A percentile compares a stretch with the other conserved stretches of the same genome.
Evolutionary conservation across 2,888 invertebrate genomes (phyloP).

Genomic region (Mesoligia furuncula): DNA sequence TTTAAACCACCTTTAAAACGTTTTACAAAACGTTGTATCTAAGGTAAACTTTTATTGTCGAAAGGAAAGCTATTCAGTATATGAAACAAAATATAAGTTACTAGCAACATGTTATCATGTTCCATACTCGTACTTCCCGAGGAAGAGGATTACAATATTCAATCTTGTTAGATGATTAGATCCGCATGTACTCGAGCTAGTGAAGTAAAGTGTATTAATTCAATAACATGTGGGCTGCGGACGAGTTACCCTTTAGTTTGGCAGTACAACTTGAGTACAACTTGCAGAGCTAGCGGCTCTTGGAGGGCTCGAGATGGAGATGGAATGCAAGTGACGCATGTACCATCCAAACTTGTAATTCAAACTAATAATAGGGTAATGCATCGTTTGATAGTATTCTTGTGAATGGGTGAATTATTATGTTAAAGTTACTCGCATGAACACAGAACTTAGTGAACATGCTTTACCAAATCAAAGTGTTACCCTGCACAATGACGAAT

Average conservation of each 20-base stretch:
- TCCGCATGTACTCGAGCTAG: slow-evolving; percentile 22
- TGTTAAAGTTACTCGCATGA: neutral
- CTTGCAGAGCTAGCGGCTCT: slow-evolving; percentile 1
- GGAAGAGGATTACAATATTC: slow-evolving; percentile 49
- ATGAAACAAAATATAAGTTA: neutral
- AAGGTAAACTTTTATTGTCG: too few relatives aligned
- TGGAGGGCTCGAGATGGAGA: neutral
- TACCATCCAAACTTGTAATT: neutral
- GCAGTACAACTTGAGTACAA: slow-evolving; percentile 9
- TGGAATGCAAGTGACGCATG: neutral
- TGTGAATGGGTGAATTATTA: neutral
- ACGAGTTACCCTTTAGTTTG: slow-evolving; percentile 10
- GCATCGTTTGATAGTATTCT: too few relatives aligned
- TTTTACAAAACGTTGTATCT: neutral
- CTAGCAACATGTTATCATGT: neutral
- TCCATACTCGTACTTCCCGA: neutral
- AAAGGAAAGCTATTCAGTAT: neutral
- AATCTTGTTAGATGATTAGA: slow-evolving; percentile 46
- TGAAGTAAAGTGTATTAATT: slow-evolving; percentile 37
- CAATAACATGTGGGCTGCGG: slow-evolving; percentile 19
- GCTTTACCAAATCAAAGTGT: neutral
- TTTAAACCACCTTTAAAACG: too few relatives aligned
- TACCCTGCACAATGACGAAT: neutral
- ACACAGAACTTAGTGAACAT: neutral
- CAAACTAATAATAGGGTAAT: neutral